These are phyloP conservation scores for Sinocyclocheilus grahami DNA, from an alignment of 2,113 vertebrate species.

Conservation along the genomic window DNA sequence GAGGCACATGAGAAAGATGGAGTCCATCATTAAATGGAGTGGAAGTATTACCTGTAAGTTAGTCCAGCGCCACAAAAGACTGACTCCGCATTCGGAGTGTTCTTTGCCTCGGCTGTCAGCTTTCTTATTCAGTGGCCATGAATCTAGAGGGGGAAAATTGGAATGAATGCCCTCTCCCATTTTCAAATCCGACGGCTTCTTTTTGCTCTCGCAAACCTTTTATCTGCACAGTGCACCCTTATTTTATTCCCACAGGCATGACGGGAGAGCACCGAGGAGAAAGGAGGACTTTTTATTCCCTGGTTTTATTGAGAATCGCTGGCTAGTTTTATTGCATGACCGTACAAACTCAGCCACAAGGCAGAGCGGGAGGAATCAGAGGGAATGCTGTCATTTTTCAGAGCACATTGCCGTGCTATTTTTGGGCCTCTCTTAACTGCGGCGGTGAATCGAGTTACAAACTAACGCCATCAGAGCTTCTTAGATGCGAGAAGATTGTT, in stretches of 20 bases:
- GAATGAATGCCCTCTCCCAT: conserved; percentile 53
- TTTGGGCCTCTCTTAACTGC: not conserved
- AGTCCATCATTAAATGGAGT: conserved; percentile 50
- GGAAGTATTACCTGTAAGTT: conserved; percentile 54
- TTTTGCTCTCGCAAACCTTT: conserved; percentile 45
- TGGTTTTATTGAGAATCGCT: conserved; percentile 33
- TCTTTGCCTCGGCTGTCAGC: conserved; percentile 45
- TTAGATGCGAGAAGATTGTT: not conserved
- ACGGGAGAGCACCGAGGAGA: not conserved
- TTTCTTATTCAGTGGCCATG: conserved; percentile 47
- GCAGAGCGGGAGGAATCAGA: not conserved
- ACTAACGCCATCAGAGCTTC: not conserved
- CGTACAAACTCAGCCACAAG: conserved; percentile 27
- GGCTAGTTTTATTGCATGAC: conserved; percentile 40
- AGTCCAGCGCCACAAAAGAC: conserved; percentile 34
- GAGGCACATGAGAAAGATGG: conserved; percentile 46
- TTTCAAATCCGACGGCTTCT: conserved; percentile 47
- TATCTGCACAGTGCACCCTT: conserved; percentile 43
- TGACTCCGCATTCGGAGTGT: conserved; percentile 26
- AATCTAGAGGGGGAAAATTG: conserved; percentile 49
- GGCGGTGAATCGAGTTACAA: not conserved
- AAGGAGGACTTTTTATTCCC: conserved; percentile 13
- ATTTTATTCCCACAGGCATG: conserved; percentile 38
- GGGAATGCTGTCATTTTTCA: not conserved
- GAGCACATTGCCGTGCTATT: not conserved